Conservation (phyloP, 2,888 invertebrate genomes). For the Limulus polyphemus region DNA sequence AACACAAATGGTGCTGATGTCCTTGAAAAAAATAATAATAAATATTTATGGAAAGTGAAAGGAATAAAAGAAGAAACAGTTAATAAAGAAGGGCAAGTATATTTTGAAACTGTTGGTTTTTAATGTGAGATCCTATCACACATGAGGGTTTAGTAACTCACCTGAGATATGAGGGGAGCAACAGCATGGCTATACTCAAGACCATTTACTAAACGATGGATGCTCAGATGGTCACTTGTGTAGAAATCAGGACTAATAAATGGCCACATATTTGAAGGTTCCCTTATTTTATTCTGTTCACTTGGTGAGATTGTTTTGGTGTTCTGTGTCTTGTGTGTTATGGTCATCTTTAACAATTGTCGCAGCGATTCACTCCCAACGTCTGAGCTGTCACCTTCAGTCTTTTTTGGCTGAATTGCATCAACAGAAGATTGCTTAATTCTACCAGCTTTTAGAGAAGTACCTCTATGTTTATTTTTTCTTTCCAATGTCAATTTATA, state of each 20-base stretch:
- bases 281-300: conserved; percentile 6
- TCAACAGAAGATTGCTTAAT: background rate
- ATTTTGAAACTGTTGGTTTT: too few relatives aligned
- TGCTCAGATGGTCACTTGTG: conserved; percentile 15
- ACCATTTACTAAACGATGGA: conserved; percentile 15
- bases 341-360: conserved; percentile 26
- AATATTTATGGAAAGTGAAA: too few relatives aligned
- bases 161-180: conserved; percentile 23
- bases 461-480: conserved; percentile 11
- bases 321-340: conserved; percentile 24
- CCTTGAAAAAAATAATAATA: too few relatives aligned
- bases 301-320: conserved; percentile 4
- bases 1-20: too few relatives aligned
- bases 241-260: conserved; percentile 4
- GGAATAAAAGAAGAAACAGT: too few relatives aligned
- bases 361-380: conserved; percentile 28
- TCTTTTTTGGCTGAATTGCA: conserved; percentile 1
- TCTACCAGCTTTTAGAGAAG: background rate
- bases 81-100: too few relatives aligned
- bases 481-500: conserved; percentile 37
- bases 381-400: conserved; percentile 3
- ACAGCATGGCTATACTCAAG: conserved; percentile 24
- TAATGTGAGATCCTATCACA: too few relatives aligned
- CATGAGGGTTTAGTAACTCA: conserved; percentile 5
- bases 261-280: background rate